Base-by-base conservation (phyloP, 2,888 invertebrate genomes). In the Sminthurinus aureus region DNA sequence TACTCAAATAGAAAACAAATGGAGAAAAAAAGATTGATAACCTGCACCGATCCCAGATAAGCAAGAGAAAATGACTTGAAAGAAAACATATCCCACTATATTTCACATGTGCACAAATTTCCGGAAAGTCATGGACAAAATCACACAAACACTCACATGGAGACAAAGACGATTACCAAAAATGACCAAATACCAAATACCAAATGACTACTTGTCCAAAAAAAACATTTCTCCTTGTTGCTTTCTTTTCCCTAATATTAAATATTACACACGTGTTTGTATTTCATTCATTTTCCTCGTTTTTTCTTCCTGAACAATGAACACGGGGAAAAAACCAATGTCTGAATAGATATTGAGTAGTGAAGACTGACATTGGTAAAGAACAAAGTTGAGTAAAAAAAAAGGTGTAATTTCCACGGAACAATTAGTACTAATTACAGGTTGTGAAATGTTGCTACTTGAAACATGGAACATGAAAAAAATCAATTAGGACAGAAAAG, bases 351-450 rank as follows among this genome's bases (percentile, higher is more conserved):
- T 9, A 15, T 58, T n/a, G 67, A 67, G 12, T 13, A 67, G n/a
- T 11, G 20, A 67, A 67, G 20, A 13, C 12, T 22, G 24, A 71
- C 22, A 71, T 8, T 22, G 24, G 24, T 6, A 71, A 9, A 71
- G 24, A 71, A 18, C 2, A 24, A 71, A 24, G 71, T 13, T 24
- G 71, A n/a, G 69, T 11, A 20, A 69, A 20, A 69, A 24, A 67
- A 71, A 26, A 24, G 22, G 26, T 24, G 26, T 71, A 71, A 71
- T 71, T 71, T 6, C 26, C 22, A 24, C 13, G 24, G 26, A 71
- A 24, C 71, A 71, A 24, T 71, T 71, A 71, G 26, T 12, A 71
- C 24, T 71, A 71, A 71, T 71, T 71, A 71, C 71, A 71, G 71
- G 71, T 71, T 71, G 71, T 71, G 24, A 24, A 24, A n/a, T 20